Conservation (phyloP, 2,797 vertebrate species). For the Enteromius trimaculatus region DNA sequence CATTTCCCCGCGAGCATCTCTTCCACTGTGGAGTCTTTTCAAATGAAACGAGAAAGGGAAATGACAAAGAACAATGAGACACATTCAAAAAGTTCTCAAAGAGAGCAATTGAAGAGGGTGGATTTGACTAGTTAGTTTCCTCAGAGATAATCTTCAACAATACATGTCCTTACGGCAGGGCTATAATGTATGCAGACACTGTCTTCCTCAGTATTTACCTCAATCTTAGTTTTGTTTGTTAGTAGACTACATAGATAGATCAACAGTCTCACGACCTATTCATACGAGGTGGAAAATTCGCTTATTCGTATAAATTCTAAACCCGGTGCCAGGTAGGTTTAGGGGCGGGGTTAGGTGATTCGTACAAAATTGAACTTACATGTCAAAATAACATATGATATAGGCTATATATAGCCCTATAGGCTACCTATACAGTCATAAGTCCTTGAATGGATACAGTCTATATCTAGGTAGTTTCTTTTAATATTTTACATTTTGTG, state of each 20-base stretch:
- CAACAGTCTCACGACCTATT: too few relatives aligned
- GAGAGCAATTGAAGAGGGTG: slow-evolving; percentile 19
- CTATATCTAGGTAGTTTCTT: neutral
- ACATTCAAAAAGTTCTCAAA: slow-evolving; percentile 43
- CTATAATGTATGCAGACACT: neutral
- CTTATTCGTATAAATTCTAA: too few relatives aligned
- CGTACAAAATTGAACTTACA: too few relatives aligned
- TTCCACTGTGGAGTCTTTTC: slow-evolving; percentile 36
- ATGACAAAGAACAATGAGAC: slow-evolving; percentile 33
- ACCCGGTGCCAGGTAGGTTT: too few relatives aligned
- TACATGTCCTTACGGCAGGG: neutral
- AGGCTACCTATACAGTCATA: neutral
- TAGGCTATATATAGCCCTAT: neutral
- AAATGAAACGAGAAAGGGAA: slow-evolving; percentile 34
- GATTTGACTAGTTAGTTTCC: slow-evolving; percentile 26
- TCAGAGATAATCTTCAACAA: slow-evolving; percentile 16
- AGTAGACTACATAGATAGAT: neutral
- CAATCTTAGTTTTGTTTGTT: neutral
- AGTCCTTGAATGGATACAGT: neutral
- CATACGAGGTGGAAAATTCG: too few relatives aligned
- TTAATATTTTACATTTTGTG: neutral
- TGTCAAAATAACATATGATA: neutral
- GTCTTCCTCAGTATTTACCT: neutral
- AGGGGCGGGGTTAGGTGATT: too few relatives aligned
- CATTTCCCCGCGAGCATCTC: slow-evolving; percentile 21